Conservation (phyloP, 2,113 vertebrate species). For the Cranoglanis bouderius region DNA sequence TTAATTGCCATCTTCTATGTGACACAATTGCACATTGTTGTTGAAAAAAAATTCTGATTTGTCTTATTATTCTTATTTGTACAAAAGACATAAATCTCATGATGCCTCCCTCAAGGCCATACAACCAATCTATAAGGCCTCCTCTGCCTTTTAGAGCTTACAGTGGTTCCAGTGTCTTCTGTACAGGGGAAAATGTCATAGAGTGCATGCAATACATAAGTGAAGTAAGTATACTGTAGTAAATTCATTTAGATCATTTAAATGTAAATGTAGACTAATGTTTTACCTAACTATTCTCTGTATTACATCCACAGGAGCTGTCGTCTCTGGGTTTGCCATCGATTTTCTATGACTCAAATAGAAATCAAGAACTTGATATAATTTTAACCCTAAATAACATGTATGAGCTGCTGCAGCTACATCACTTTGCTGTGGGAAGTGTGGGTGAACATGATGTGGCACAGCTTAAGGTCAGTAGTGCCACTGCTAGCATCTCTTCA, state of each 20-base stretch:
- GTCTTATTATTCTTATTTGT: constrained; percentile 55
- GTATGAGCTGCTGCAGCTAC: constrained; percentile 86
- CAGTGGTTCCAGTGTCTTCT: constrained; percentile 81
- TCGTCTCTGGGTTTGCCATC: constrained; percentile 85
- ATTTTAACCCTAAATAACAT: constrained; percentile 85
- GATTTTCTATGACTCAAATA: constrained; percentile 74
- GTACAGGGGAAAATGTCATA: constrained; percentile 89
- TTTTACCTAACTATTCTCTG: not conserved
- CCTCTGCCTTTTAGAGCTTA: constrained; percentile 75
- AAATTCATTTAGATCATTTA: not conserved
- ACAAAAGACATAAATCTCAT: constrained; percentile 76
- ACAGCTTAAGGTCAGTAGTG: constrained; percentile 84
- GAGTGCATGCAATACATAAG: constrained; percentile 88
- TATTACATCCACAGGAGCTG: constrained; percentile 77
- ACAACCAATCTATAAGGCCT: constrained; percentile 74
- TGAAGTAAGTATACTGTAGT: constrained; percentile 72
- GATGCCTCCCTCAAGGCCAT: constrained; percentile 76
- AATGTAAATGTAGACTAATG: not conserved
- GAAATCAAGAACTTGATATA: constrained; percentile 76
- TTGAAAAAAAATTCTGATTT: not conserved
- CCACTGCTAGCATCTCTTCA: constrained; percentile 78
- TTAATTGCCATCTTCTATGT: not conserved
- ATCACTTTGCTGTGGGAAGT: constrained; percentile 80
- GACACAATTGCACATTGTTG: not conserved
- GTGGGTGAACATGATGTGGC: constrained; percentile 89